A percentile compares a stretch with the other conserved stretches of the same genome.
Conservation (phyloP, 2,888 invertebrate genomes). For the Gandaritis pyraliata region DNA sequence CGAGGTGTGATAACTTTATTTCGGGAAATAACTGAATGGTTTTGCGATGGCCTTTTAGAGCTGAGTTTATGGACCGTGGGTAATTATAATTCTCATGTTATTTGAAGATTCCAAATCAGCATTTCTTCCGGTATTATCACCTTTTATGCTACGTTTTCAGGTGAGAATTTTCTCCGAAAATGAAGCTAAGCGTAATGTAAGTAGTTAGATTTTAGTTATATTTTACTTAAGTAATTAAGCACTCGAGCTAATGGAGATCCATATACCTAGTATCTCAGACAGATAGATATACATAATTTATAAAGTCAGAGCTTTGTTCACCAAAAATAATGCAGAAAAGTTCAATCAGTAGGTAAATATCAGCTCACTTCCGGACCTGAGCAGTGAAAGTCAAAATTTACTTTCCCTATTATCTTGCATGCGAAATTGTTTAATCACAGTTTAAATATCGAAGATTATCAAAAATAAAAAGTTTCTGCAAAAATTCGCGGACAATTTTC, state of each 20-base stretch:
- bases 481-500: not conserved
- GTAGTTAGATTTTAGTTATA: too few species aligned
- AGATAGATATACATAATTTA: too few species aligned
- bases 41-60: constrained; percentile 7
- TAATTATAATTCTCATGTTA: constrained; percentile 1
- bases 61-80: constrained; percentile 17
- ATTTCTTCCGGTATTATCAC: too few species aligned
- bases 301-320: too few species aligned
- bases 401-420: constrained; percentile 11
- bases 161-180: too few species aligned
- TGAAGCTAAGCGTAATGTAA: too few species aligned
- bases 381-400: constrained; percentile 25
- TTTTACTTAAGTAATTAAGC: too few species aligned
- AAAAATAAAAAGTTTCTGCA: not conserved
- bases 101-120: not conserved
- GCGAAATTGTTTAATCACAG: constrained; percentile 6
- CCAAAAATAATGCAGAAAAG: not conserved
- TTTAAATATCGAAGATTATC: not conserved
- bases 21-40: constrained; percentile 3
- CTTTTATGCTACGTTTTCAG: too few species aligned
- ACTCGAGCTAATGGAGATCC: too few species aligned
- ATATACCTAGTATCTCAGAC: too few species aligned
- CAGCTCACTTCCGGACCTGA: constrained; percentile 4
- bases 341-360: constrained; percentile 1
- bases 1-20: constrained; percentile 8